A percentile compares a stretch with the other conserved stretches of the same genome.
Evolutionary conservation across 2,888 invertebrate genomes (phyloP).

Genomic region (Steromphala cineraria): DNA sequence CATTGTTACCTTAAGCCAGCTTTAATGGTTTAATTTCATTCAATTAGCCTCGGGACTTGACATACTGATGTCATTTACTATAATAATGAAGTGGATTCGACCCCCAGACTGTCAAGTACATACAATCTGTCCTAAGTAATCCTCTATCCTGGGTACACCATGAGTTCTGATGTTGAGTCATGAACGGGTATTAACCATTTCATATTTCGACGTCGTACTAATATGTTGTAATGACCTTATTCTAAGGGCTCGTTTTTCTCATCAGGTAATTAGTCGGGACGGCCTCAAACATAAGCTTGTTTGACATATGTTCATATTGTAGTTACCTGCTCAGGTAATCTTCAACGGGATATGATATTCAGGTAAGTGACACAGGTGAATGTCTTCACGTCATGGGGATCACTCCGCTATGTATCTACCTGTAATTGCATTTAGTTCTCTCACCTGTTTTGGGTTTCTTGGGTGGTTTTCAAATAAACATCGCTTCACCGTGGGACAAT

Average conservation of each 20-base stretch:
- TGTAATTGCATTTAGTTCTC: not conserved
- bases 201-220: slow-evolving; percentile 6
- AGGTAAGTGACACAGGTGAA: not conserved
- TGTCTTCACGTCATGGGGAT: not conserved
- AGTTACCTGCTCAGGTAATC: not conserved
- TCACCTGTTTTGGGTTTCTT: not conserved
- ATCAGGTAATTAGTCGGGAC: not conserved
- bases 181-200: not conserved
- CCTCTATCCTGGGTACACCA: not conserved
- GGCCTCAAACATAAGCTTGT: not conserved
- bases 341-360: slow-evolving; percentile 12
- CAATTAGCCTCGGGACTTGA: slow-evolving; percentile 4
- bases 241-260: no score
- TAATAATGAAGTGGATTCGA: slow-evolving; percentile 13
- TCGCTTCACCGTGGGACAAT: slow-evolving; percentile 12
- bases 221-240: not conserved
- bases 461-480: slow-evolving; percentile 12
- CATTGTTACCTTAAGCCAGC: not conserved
- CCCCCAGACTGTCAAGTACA: slow-evolving; percentile 3
- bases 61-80: slow-evolving; percentile 9
- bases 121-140: not conserved
- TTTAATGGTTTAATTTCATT: slow-evolving; percentile 3
- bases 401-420: not conserved
- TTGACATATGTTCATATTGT: slow-evolving; percentile 9
- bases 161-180: not conserved